A percentile compares a stretch with the other conserved stretches of the same genome.
Evolutionary conservation across 2,888 invertebrate genomes (phyloP).

Genomic region (Cantharis rufa): DNA sequence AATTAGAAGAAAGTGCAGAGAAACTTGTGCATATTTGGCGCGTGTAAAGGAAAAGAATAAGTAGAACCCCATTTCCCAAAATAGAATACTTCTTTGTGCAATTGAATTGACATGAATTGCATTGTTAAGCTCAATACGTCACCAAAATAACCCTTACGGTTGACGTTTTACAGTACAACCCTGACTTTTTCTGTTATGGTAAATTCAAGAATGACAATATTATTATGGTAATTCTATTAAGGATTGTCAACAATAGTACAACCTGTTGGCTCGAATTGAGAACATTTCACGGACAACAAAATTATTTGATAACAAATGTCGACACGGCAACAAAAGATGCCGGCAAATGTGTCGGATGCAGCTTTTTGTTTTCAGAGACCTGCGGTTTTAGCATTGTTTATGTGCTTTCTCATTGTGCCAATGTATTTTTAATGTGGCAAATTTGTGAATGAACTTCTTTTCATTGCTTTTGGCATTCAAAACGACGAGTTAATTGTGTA

Average conservation of each 20-base stretch:
- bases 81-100: slow-evolving; percentile 50
- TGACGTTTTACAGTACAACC: slow-evolving; percentile 41
- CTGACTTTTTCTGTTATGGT: slow-evolving; percentile 52
- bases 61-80: slow-evolving; percentile 44
- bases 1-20: slow-evolving; percentile 34
- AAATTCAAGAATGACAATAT: slow-evolving; percentile 57
- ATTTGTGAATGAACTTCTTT: slow-evolving; percentile 43
- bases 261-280: slow-evolving; percentile 55
- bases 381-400: slow-evolving; percentile 43
- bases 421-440: slow-evolving; percentile 47
- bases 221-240: slow-evolving; percentile 58
- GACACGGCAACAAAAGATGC: slow-evolving; percentile 48
- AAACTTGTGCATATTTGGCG: slow-evolving; percentile 13
- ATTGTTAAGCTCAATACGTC: slow-evolving; percentile 50
- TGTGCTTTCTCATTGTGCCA: slow-evolving; percentile 41
- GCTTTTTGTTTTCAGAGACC: slow-evolving; percentile 45
- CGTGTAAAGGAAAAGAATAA: slow-evolving; percentile 28
- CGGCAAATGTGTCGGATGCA: slow-evolving; percentile 47
- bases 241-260: slow-evolving; percentile 54
- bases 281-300: slow-evolving; percentile 56
- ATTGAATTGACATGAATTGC: slow-evolving; percentile 52
- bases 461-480: slow-evolving; percentile 12
- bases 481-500: slow-evolving; percentile 7
- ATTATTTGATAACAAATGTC: slow-evolving; percentile 56
- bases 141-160: slow-evolving; percentile 49